These are phyloP conservation scores for Anniella stebbinsi DNA, from an alignment of 2,797 vertebrate species.

Conservation along the genomic window DNA sequence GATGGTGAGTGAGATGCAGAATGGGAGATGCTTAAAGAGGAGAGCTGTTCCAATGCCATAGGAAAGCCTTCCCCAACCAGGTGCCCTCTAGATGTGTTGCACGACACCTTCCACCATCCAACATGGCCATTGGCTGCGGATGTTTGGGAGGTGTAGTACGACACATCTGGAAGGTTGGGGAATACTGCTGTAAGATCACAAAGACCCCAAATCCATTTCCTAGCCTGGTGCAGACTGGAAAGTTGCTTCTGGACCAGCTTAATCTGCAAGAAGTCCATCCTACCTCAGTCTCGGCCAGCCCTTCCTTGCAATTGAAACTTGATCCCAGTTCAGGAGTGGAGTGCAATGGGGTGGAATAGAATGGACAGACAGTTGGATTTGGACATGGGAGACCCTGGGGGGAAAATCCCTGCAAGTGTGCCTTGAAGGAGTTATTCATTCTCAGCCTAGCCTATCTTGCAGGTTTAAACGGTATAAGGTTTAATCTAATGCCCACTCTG, in stretches of 20 bases:
- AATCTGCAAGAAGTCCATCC: not conserved
- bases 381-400: not conserved
- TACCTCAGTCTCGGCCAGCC: not conserved
- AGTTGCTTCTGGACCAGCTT: not conserved
- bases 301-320: not conserved
- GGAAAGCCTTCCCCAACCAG: too few relatives aligned
- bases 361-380: not conserved
- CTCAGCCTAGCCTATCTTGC: not conserved
- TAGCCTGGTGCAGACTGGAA: not conserved
- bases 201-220: not conserved
- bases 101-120: too few relatives aligned
- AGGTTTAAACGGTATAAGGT: not conserved
- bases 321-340: not conserved
- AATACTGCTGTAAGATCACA: not conserved
- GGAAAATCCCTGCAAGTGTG: not conserved
- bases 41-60: not conserved
- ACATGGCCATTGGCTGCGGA: too few relatives aligned
- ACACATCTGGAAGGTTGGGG: not conserved
- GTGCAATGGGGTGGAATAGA: not conserved
- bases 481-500: not conserved
- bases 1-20: slow-evolving; percentile 85
- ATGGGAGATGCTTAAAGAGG: not conserved
- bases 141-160: too few relatives aligned
- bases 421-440: not conserved
- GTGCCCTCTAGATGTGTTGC: too few relatives aligned